phyloP scores from a whole-genome alignment of 2,888 invertebrate species.

The Acholoe squamosa region DNA sequence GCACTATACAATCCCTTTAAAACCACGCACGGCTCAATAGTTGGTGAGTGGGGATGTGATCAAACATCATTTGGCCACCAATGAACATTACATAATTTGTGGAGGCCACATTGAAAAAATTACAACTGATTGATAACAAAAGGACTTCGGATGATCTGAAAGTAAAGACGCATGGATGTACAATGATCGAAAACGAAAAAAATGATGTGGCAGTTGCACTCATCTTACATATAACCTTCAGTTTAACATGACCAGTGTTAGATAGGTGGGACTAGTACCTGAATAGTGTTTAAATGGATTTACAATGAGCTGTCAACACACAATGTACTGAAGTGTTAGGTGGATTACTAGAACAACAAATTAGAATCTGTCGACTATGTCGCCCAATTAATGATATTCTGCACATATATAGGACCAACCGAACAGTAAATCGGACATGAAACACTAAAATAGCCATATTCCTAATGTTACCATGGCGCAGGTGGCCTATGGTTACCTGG shows the following conservation, averaged over 20 bases:
- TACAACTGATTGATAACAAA: background rate
- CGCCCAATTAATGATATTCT: no score
- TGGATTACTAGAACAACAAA: no score
- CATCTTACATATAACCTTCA: background rate
- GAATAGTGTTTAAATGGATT: no score
- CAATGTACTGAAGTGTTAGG: no score
- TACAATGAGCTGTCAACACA: no score
- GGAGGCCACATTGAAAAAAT: no score
- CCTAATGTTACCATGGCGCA: no score
- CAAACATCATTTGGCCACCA: background rate
- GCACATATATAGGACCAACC: background rate
- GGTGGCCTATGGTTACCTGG: background rate
- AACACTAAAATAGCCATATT: background rate
- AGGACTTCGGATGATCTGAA: background rate
- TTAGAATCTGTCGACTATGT: no score
- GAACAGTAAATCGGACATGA: background rate
- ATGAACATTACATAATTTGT: background rate
- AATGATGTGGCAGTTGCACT: background rate
- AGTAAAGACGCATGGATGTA: background rate
- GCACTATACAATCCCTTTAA: constrained; percentile 45
- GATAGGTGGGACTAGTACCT: background rate
- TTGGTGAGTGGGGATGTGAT: constrained; percentile 8
- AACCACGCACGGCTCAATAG: background rate
- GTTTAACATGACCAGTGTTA: background rate
- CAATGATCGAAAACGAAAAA: constrained; percentile 18